Evolutionary conservation across 2,797 vertebrate species (phyloP).

Genomic region (Salmo trutta): DNA sequence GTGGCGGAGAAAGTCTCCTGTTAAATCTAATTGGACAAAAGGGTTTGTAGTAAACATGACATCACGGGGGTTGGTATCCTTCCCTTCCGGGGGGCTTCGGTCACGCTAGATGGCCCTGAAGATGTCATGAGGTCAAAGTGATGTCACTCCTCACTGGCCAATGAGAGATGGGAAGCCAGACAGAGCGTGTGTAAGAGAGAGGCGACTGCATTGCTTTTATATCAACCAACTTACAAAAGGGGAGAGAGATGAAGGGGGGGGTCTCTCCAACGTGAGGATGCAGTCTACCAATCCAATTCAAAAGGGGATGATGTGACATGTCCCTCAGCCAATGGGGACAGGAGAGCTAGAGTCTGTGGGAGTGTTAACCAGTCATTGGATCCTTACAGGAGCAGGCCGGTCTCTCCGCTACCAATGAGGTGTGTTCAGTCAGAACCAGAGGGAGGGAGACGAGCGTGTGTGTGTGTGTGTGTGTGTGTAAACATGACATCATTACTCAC

Average conservation of each 20-base stretch:
- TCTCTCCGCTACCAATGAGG: constrained; percentile 54
- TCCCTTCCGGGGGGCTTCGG: constrained; percentile 49
- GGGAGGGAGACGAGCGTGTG: constrained; percentile 71
- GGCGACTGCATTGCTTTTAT: constrained; percentile 74
- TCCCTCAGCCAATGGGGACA: constrained; percentile 52
- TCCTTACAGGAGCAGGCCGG: constrained; percentile 26
- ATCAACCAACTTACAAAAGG: constrained; percentile 74
- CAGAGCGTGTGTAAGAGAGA: constrained; percentile 50
- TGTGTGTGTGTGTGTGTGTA: constrained; percentile 57
- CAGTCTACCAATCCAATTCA: constrained; percentile 66
- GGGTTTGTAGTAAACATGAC: constrained; percentile 68
- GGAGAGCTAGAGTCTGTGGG: constrained; percentile 48
- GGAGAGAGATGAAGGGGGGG: constrained; percentile 57
- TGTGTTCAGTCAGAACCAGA: constrained; percentile 70
- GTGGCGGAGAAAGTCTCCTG: constrained; percentile 55
- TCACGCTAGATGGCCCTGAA: constrained; percentile 72
- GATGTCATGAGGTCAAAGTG: constrained; percentile 70
- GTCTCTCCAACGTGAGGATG: constrained; percentile 61
- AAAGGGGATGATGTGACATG: constrained; percentile 36
- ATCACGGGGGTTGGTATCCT: constrained; percentile 63
- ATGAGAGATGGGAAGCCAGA: constrained; percentile 65
- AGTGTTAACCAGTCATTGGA: constrained; percentile 50
- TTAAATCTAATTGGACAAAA: constrained; percentile 69
- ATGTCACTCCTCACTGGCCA: constrained; percentile 64
- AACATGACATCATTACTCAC: constrained; percentile 88